A percentile compares a stretch with the other conserved stretches of the same genome.
Conservation (phyloP, 2,888 invertebrate species). For the Melanotus villosus region DNA sequence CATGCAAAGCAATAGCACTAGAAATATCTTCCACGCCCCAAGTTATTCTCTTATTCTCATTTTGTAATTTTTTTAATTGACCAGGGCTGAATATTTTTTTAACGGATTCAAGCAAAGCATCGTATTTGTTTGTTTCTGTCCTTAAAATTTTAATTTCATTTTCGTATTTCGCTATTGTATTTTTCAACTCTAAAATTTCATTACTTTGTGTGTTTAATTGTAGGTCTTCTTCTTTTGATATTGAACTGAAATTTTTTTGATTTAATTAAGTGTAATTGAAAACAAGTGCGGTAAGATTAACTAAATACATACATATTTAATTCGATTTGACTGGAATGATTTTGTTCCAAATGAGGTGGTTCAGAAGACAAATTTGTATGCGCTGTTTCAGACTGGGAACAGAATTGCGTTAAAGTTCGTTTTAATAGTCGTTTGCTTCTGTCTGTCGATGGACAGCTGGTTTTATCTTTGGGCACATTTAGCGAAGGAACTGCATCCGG, state of each 20-base stretch:
- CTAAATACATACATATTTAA: not conserved
- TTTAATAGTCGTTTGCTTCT: not conserved
- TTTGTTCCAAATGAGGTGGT: not conserved
- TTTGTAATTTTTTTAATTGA: not conserved
- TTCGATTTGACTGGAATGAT: not conserved
- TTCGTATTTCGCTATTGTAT: not conserved
- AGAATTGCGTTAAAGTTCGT: not conserved
- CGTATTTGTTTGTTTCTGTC: not conserved
- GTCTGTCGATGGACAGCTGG: not conserved
- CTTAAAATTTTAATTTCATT: not conserved
- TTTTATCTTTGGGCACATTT: not conserved
- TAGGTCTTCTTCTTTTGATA: not conserved
- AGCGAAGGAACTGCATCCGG: not conserved
- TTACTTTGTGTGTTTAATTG: not conserved
- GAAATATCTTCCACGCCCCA: slow-evolving; percentile 45
- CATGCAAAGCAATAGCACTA: slow-evolving; percentile 39
- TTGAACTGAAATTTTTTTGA: not conserved
- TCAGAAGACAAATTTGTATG: not conserved
- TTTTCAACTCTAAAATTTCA: not conserved
- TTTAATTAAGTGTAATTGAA: not conserved
- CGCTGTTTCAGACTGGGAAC: not conserved
- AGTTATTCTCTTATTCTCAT: slow-evolving; percentile 7
- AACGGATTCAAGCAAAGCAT: not conserved
- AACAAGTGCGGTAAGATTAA: not conserved
- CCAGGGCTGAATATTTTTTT: slow-evolving; percentile 3